Evolutionary conservation across 2,113 vertebrate species (phyloP).

Genomic region (Malurus cyaneus): DNA sequence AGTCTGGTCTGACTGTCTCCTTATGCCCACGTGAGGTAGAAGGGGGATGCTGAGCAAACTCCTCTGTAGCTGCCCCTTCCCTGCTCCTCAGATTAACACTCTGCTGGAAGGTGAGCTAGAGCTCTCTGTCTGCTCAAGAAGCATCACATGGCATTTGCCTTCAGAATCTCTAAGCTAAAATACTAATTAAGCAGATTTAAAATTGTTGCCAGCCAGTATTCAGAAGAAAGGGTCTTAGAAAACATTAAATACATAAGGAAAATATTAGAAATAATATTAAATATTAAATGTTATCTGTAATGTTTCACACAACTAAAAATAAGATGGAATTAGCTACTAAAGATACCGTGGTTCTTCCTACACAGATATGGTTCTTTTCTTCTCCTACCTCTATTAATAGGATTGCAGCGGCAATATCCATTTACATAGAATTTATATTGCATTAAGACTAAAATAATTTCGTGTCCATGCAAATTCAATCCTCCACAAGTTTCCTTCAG

Average conservation of each 20-base stretch:
- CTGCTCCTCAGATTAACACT: neutral
- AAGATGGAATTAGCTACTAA: neutral
- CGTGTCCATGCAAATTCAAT: neutral
- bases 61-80: neutral
- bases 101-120: neutral
- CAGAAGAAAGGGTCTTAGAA: neutral
- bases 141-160: neutral
- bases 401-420: neutral
- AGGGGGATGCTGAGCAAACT: neutral
- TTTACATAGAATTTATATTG: neutral
- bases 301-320: neutral
- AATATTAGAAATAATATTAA: neutral
- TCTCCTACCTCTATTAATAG: slow-evolving; percentile 25
- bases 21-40: neutral
- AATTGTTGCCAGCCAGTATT: neutral
- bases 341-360: neutral
- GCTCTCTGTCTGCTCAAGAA: neutral
- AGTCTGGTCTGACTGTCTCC: neutral
- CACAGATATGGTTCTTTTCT: slow-evolving; percentile 7
- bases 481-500: neutral
- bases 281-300: neutral
- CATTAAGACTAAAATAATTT: neutral
- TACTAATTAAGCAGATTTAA: neutral
- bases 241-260: neutral
- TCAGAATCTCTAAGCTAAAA: neutral